phyloP scores from a whole-genome alignment of 1,140 invertebrate species.

The Aphaenogaster rudis region DNA sequence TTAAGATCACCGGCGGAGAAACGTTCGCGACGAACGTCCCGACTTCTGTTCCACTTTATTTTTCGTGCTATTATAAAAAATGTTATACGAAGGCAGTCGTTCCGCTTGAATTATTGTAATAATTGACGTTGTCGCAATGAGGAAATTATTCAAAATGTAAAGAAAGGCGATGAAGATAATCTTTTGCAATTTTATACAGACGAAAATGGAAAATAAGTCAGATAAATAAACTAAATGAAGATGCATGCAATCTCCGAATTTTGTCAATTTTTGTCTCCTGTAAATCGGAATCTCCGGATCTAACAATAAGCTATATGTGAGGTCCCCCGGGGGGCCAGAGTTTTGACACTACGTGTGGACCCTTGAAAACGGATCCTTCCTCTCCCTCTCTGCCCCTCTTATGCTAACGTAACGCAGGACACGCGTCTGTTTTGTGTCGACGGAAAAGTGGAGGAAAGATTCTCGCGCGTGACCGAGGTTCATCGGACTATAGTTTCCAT shows the following conservation, averaged over 20 bases:
- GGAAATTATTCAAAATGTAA: background rate
- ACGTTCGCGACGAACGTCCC: background rate
- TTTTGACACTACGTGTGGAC: conserved; percentile 69
- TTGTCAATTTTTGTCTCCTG: background rate
- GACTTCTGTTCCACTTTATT: conserved; percentile 1
- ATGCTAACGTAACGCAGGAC: conserved; percentile 71
- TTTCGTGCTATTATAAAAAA: conserved; percentile 1
- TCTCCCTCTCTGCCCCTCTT: background rate
- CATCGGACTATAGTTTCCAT: conserved; percentile 49
- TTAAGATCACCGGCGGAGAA: conserved; percentile 27
- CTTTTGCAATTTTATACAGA: background rate
- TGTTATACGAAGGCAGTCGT: background rate
- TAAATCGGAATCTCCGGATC: background rate
- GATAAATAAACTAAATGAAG: background rate
- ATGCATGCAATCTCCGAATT: background rate
- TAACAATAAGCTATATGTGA: conserved; percentile 43
- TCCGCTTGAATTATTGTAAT: background rate
- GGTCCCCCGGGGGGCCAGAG: conserved; percentile 35
- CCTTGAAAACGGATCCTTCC: conserved; percentile 52
- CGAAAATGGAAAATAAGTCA: background rate
- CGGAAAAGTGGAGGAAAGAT: conserved; percentile 55
- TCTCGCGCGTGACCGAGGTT: conserved; percentile 30
- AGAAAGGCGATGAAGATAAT: background rate
- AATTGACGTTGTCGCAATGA: background rate
- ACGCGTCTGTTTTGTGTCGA: conserved; percentile 74